Percentiles rank a stretch among this genome's conserved stretches.
Evolutionary conservation across 2,113 vertebrate genomes (phyloP).

Genomic region (Cyphomyrus plagiostoma): DNA sequence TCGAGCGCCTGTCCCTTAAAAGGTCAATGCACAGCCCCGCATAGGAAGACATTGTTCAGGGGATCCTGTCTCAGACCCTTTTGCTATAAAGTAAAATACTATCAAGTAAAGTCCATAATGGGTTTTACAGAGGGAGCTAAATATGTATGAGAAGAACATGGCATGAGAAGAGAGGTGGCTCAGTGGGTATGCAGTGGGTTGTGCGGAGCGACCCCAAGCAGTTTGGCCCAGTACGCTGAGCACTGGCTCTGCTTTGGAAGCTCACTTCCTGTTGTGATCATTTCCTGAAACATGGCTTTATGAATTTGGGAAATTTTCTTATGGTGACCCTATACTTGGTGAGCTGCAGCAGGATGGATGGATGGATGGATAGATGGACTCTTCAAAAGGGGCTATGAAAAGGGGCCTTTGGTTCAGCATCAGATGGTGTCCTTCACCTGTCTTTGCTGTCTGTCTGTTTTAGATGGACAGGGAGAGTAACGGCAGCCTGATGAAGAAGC

Average conservation of each 20-base stretch:
- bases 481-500: constrained; percentile 66
- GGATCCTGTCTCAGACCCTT: neutral
- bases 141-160: neutral
- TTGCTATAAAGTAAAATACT: neutral
- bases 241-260: neutral
- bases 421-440: neutral
- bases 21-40: neutral
- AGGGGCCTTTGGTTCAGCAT: neutral
- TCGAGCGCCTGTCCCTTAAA: neutral
- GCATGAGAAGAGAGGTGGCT: neutral
- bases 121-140: neutral
- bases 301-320: neutral
- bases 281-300: neutral
- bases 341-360: neutral
- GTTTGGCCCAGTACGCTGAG: neutral
- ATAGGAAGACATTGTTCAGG: neutral
- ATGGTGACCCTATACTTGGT: neutral
- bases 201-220: neutral
- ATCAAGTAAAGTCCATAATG: neutral
- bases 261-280: neutral
- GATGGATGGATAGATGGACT: neutral
- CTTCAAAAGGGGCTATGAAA: neutral
- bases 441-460: neutral
- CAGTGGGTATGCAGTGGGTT: neutral
- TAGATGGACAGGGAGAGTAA: constrained; percentile 70